Base-by-base conservation (phyloP, 2,113 vertebrate species). In the Elachura formosa region DNA sequence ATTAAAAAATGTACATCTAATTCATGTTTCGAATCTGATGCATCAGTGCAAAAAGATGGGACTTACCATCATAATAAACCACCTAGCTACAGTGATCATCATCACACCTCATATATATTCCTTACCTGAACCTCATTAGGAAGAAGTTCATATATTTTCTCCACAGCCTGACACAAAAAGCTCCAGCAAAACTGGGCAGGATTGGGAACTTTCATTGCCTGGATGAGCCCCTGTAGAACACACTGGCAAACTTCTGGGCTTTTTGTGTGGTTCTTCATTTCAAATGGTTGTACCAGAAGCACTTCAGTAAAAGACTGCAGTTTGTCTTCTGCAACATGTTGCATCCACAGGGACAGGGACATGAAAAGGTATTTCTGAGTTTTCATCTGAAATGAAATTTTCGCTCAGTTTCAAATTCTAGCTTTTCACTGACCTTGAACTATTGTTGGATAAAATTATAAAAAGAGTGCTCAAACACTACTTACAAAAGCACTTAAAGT, bases 291-390 rank as follows among this genome's bases (percentile, higher is more conserved):
- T 84, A 98, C 84, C 52, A 98, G 97, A 81, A 99, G 94, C 36
- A 96, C 98, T 95, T 99, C 98, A 56, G 97, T 91, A 54, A 98
- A 98, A 36, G 97, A 96, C 94, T 98, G 98, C 12, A 99, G 96
- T 90, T 99, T 99, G 93, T 99, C 99, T 52, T 99, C 99, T 3
- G 98, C 96, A 24, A 99, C 97, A 3, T 99, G 98, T 89, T 99
- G 99, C 98, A 99, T 98, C 99, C 99, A 99, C 23, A 93, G 51
- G 29, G 98, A 95, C 28, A 98, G 64, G 15, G 97, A 98, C 7
- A 81, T 90, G 26, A 98, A 98, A 80, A 99, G 98, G 83, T 98
- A 97, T 62, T 97, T 98, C 84, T 98, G 97, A 5, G 98, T 98
- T 90, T 96, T 97, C 18, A 88, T 26, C 99, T 99, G 94, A 68